Percentiles rank a stretch among this genome's conserved stretches.
Conservation (phyloP, 1,140 invertebrate genomes). For the Ruditapes philippinarum region DNA sequence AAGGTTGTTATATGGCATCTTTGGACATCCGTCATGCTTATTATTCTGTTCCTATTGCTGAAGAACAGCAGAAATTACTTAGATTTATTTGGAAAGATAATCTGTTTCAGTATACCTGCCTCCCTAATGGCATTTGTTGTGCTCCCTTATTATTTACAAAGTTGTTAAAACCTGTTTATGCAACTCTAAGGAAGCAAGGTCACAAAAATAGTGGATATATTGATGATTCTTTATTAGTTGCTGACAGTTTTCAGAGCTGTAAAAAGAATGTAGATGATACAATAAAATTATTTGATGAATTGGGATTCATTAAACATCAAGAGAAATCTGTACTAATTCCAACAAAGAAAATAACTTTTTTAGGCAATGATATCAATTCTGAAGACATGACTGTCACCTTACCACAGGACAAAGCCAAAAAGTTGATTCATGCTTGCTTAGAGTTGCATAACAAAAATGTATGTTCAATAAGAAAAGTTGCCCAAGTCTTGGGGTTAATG, state of each 20-base stretch:
- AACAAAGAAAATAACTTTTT: neutral
- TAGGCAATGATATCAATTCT: neutral
- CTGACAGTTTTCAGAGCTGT: neutral
- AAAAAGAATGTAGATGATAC: constrained; percentile 55
- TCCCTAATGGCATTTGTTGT: neutral
- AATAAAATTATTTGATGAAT: neutral
- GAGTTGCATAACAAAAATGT: neutral
- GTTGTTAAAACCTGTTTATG: constrained; percentile 44
- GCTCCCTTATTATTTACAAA: constrained; percentile 65
- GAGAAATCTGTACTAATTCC: constrained; percentile 27
- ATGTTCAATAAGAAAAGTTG: neutral
- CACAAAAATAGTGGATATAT: constrained; percentile 6
- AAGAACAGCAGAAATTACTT: neutral
- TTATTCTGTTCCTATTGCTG: neutral
- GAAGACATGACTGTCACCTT: neutral
- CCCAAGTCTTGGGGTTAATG: neutral
- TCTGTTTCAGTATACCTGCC: neutral
- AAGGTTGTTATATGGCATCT: constrained; percentile 4
- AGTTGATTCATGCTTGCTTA: constrained; percentile 38
- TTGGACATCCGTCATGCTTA: constrained; percentile 25
- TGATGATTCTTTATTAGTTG: constrained; percentile 13
- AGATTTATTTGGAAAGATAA: constrained; percentile 1
- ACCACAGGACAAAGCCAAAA: neutral
- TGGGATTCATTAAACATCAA: constrained; percentile 58
- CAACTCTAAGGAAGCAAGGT: neutral